These are phyloP conservation scores for Enhydra lutris DNA, from an alignment of 2,113 vertebrate genomes.

Conservation along the genomic window DNA sequence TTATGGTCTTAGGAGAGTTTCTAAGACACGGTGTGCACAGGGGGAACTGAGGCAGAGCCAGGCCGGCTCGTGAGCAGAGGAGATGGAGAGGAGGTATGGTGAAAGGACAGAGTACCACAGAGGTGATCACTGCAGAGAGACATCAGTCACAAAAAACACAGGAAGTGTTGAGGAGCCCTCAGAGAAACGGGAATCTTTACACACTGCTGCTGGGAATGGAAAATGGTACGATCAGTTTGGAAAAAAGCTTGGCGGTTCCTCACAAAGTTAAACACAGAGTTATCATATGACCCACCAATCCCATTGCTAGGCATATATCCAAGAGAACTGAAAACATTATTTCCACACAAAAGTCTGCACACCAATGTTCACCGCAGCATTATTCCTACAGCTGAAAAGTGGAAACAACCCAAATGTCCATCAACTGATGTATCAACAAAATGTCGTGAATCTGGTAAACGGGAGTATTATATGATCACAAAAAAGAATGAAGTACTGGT, in stretches of 20 bases:
- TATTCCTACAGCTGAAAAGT: neutral
- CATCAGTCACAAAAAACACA: neutral
- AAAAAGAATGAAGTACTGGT: neutral
- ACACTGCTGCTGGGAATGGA: neutral
- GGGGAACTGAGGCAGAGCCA: neutral
- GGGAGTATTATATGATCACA: neutral
- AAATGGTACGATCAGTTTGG: neutral
- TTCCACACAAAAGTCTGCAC: neutral
- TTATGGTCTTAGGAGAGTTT: neutral
- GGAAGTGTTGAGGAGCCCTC: neutral
- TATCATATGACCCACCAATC: neutral
- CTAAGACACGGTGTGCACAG: neutral
- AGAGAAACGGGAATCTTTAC: neutral
- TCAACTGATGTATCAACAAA: neutral
- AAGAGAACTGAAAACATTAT: neutral
- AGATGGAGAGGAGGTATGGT: neutral
- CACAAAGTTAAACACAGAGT: neutral
- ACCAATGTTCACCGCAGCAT: neutral
- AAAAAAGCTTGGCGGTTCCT: neutral
- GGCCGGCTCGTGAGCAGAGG: neutral
- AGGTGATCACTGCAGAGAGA: neutral
- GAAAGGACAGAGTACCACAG: neutral
- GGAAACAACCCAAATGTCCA: neutral
- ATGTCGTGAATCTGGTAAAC: neutral
- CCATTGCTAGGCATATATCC: neutral